phyloP scores from a whole-genome alignment of 2,797 vertebrate species.

The Gallinago nigripennis region DNA sequence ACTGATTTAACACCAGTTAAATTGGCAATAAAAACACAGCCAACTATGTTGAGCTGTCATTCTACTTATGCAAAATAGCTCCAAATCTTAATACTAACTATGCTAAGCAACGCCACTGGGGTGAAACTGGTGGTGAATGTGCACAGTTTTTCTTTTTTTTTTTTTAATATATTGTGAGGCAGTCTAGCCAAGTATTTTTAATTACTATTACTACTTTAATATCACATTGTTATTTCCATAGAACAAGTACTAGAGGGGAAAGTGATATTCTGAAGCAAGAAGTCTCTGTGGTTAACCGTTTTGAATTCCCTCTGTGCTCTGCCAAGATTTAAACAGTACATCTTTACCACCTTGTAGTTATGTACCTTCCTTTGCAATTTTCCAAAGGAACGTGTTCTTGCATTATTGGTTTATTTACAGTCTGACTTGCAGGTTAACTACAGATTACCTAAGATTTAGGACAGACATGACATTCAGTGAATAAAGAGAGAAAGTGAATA shows the following conservation, averaged over 20 bases:
- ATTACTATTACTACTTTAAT: slow-evolving; percentile 59
- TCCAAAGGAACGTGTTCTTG: not conserved
- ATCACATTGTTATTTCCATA: slow-evolving; percentile 11
- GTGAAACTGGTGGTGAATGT: slow-evolving; percentile 21
- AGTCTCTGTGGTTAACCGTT: slow-evolving; percentile 47
- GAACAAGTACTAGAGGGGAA: slow-evolving; percentile 11
- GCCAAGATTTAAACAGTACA: slow-evolving; percentile 48
- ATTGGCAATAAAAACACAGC: slow-evolving; percentile 68
- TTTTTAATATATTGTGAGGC: not conserved
- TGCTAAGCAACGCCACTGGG: slow-evolving; percentile 1
- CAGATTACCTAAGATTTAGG: not conserved
- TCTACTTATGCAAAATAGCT: slow-evolving; percentile 51
- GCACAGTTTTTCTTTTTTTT: not conserved
- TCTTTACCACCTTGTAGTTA: not conserved
- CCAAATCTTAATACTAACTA: slow-evolving; percentile 25
- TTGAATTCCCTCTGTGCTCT: slow-evolving; percentile 13
- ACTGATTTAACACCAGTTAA: slow-evolving; percentile 71
- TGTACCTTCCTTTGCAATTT: not conserved
- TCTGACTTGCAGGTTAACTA: slow-evolving; percentile 33
- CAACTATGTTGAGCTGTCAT: slow-evolving; percentile 36
- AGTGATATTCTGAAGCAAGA: slow-evolving; percentile 44
- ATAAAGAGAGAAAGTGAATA: not conserved
- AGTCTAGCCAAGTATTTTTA: slow-evolving; percentile 40
- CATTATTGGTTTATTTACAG: not conserved
- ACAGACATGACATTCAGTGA: not conserved